Conservation (phyloP, 2,888 invertebrate genomes). For the Cephus runcator region DNA sequence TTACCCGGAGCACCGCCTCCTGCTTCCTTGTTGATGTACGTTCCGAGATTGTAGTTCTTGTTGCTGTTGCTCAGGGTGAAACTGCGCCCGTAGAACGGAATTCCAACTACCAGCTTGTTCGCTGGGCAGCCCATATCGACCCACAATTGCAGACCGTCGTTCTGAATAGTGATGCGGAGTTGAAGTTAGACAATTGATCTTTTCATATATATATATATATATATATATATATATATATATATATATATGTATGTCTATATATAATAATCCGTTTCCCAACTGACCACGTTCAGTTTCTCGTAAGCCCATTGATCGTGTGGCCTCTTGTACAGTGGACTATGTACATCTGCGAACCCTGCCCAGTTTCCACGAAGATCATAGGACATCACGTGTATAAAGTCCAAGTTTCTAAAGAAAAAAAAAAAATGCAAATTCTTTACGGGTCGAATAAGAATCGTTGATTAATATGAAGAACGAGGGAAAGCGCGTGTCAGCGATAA, state of each 20-base stretch:
- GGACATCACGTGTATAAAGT: slow-evolving; percentile 88
- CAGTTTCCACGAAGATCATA: slow-evolving; percentile 89
- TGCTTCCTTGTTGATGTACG: slow-evolving; percentile 90
- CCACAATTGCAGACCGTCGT: slow-evolving; percentile 89
- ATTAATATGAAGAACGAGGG: neutral
- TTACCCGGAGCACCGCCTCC: slow-evolving; percentile 88
- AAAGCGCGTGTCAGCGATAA: neutral
- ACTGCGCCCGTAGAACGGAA: slow-evolving; percentile 90
- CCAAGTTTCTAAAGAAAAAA: slow-evolving; percentile 71
- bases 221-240: too few species aligned
- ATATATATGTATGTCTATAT: neutral
- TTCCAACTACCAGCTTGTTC: slow-evolving; percentile 87
- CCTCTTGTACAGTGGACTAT: slow-evolving; percentile 86
- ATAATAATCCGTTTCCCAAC: slow-evolving; percentile 51
- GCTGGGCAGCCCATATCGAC: slow-evolving; percentile 89
- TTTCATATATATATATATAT: too few species aligned
- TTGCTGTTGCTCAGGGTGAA: slow-evolving; percentile 85
- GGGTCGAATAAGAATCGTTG: neutral
- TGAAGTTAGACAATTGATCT: neutral
- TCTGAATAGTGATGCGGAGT: slow-evolving; percentile 66
- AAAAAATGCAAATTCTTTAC: neutral
- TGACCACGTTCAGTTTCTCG: slow-evolving; percentile 88
- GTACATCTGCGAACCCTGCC: slow-evolving; percentile 91
- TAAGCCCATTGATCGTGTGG: slow-evolving; percentile 91
- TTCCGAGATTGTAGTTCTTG: slow-evolving; percentile 84